These are phyloP conservation scores for Chelonus insularis DNA, from an alignment of 1,140 invertebrate species.

Conservation along the genomic window DNA sequence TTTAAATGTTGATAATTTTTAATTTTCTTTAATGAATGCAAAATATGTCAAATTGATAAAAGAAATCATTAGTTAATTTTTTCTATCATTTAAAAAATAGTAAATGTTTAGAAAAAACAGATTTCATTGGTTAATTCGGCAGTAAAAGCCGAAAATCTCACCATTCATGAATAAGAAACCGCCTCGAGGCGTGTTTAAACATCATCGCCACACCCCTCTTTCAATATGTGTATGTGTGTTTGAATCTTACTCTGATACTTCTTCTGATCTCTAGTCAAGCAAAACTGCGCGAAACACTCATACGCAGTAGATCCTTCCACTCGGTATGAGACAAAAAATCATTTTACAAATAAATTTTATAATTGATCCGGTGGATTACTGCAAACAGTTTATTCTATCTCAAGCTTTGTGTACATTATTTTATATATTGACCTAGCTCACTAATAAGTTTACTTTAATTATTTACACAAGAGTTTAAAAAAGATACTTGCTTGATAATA, in stretches of 20 bases:
- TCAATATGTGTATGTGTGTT: not conserved
- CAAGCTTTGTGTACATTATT: slow-evolving; percentile 9
- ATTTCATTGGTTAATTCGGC: not conserved
- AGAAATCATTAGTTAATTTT: too few species aligned
- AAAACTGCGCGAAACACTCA: slow-evolving; percentile 30
- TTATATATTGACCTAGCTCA: not conserved
- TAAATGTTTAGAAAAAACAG: not conserved
- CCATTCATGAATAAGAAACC: slow-evolving; percentile 10
- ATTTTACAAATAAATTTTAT: slow-evolving; percentile 16
- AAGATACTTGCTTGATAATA: too few species aligned
- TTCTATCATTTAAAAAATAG: too few species aligned
- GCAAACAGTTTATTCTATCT: slow-evolving; percentile 22
- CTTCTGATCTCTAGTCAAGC: slow-evolving; percentile 30
- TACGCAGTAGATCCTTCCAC: slow-evolving; percentile 19
- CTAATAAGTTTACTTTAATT: not conserved
- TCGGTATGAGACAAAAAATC: not conserved
- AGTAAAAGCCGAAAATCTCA: not conserved
- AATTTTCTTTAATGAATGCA: too few species aligned
- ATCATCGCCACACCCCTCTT: slow-evolving; percentile 10
- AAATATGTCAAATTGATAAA: too few species aligned
- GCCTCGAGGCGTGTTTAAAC: slow-evolving; percentile 17
- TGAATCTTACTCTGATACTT: slow-evolving; percentile 6
- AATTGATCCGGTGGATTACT: slow-evolving; percentile 12
- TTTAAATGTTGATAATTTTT: too few species aligned
- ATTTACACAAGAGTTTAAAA: not conserved